phyloP scores from a whole-genome alignment of 2,888 invertebrate genomes.

The Pocota personata region DNA sequence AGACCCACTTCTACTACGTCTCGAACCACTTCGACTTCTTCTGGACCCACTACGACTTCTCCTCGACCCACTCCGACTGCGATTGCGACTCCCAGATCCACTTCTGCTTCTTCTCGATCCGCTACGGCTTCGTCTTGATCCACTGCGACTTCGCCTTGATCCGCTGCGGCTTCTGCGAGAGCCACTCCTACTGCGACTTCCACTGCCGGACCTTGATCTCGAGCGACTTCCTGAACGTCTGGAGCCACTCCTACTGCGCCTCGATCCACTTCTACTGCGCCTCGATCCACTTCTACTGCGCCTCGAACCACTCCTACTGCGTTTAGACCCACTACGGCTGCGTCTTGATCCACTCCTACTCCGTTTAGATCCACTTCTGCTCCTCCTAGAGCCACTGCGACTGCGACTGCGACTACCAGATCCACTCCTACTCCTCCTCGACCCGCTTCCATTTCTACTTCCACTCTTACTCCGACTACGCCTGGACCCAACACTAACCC shows the following conservation, averaged over 20 bases:
- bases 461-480: slow-evolving; percentile 67
- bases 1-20: slow-evolving; percentile 76
- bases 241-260: slow-evolving; percentile 71
- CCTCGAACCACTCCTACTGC: slow-evolving; percentile 71
- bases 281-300: slow-evolving; percentile 46
- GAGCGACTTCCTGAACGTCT: slow-evolving; percentile 75
- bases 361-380: slow-evolving; percentile 54
- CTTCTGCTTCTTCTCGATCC: slow-evolving; percentile 75
- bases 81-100: slow-evolving; percentile 75
- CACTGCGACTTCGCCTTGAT: slow-evolving; percentile 75
- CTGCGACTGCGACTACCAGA: slow-evolving; percentile 77
- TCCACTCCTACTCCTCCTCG: slow-evolving; percentile 74
- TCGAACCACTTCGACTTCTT: slow-evolving; percentile 75
- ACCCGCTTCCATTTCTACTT: slow-evolving; percentile 65
- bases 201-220: slow-evolving; percentile 76
- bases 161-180: slow-evolving; percentile 75
- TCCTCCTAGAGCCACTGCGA: slow-evolving; percentile 69
- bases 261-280: slow-evolving; percentile 73
- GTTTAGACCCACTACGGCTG: slow-evolving; percentile 76
- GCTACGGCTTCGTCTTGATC: slow-evolving; percentile 75
- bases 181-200: slow-evolving; percentile 77
- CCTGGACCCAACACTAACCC: slow-evolving; percentile 53
- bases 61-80: slow-evolving; percentile 77
- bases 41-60: slow-evolving; percentile 74
- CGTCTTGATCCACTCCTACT: slow-evolving; percentile 64